Percentiles rank a stretch among this genome's conserved stretches.
Conservation (phyloP, 2,888 invertebrate species). For the Thumatha senex region DNA sequence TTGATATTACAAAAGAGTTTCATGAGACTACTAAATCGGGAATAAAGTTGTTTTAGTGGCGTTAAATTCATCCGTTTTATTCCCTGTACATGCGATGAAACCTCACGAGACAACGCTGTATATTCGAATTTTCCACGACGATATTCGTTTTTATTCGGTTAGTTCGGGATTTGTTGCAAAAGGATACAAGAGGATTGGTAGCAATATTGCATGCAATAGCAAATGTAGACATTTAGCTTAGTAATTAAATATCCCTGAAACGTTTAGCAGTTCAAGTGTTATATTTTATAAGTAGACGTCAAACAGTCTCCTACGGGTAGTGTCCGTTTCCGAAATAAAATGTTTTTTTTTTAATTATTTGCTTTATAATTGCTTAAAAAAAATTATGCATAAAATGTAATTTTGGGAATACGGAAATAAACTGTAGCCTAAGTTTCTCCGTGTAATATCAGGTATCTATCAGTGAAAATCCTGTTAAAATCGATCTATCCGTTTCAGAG, state of each 20-base stretch:
- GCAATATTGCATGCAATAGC: constrained; percentile 2
- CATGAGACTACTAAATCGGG: background rate
- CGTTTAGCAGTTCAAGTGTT: background rate
- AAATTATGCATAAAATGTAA: no score
- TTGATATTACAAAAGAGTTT: background rate
- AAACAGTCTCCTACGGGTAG: no score
- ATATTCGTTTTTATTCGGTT: no score
- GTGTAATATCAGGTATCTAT: no score
- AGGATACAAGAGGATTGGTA: constrained; percentile 20
- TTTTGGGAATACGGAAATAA: no score
- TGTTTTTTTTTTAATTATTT: no score
- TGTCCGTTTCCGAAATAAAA: no score
- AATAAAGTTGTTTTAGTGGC: background rate
- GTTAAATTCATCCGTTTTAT: constrained; percentile 21
- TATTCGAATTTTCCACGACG: constrained; percentile 20
- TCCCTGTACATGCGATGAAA: constrained; percentile 36
- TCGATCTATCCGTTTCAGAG: no score
- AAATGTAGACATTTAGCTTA: constrained; percentile 12
- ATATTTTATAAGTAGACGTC: no score
- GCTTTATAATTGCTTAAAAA: no score
- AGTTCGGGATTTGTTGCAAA: constrained; percentile 16
- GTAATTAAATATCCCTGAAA: constrained; percentile 1
- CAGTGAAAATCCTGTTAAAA: no score
- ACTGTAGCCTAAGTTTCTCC: no score
- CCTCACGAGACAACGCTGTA: constrained; percentile 41